A percentile compares a stretch with the other conserved stretches of the same genome.
Evolutionary conservation across 2,113 vertebrate genomes (phyloP).

Genomic region (Sminthopsis crassicaudata): DNA sequence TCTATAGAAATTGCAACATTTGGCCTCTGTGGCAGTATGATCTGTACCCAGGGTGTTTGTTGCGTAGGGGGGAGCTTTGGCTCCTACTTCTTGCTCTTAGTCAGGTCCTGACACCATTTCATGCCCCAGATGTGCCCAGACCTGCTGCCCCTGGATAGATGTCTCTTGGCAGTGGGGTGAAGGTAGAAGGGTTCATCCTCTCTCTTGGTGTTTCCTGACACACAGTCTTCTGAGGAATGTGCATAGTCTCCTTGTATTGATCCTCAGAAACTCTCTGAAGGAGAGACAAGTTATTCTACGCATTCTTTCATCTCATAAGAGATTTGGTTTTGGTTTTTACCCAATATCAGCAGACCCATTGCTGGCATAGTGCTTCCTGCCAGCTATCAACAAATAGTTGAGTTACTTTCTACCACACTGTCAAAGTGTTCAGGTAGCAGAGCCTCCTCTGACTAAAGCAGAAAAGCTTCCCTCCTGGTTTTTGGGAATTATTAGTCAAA

Average conservation of each 20-base stretch:
- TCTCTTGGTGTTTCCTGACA: conserved; percentile 60
- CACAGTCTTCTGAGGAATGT: conserved; percentile 60
- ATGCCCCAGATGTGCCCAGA: conserved; percentile 71
- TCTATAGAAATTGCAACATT: conserved; percentile 41
- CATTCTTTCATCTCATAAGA: neutral
- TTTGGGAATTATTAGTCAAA: neutral
- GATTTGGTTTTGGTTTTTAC: neutral
- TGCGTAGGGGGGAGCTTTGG: conserved; percentile 58
- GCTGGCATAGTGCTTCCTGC: neutral
- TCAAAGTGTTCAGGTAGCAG: conserved; percentile 35
- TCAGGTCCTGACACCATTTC: conserved; percentile 62
- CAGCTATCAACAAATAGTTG: neutral
- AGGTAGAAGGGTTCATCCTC: conserved; percentile 54
- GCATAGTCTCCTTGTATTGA: conserved; percentile 34
- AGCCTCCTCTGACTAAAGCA: neutral
- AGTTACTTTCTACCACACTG: neutral
- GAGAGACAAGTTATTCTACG: neutral
- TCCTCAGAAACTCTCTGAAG: neutral
- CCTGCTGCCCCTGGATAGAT: conserved; percentile 74
- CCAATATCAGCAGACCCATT: neutral
- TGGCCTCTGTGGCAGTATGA: conserved; percentile 45
- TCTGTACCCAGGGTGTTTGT: conserved; percentile 61
- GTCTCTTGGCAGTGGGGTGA: conserved; percentile 72
- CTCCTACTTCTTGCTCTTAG: conserved; percentile 66
- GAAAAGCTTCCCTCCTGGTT: conserved; percentile 3